Conservation (phyloP, 2,113 vertebrate genomes). For the Mola mola region DNA sequence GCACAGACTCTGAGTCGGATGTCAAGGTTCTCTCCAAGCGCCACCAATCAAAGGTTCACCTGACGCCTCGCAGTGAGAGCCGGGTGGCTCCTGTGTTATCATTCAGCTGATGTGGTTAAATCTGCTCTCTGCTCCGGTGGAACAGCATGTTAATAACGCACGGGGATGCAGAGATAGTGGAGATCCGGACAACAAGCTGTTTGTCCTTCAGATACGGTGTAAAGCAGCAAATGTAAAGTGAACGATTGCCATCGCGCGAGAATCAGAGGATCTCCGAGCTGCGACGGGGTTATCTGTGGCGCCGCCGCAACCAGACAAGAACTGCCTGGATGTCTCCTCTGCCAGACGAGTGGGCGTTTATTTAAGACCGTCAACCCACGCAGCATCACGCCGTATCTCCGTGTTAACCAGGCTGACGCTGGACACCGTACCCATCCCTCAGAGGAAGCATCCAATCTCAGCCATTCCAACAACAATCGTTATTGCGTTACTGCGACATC, state of each 20-base stretch:
- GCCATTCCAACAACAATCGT: slow-evolving; percentile 65
- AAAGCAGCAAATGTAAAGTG: too few relatives aligned
- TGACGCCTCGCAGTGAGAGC: slow-evolving; percentile 12
- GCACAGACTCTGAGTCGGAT: slow-evolving; percentile 37
- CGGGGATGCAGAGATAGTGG: slow-evolving; percentile 19
- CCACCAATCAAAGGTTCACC: slow-evolving; percentile 55
- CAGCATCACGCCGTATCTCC: slow-evolving; percentile 26
- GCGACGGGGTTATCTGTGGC: slow-evolving; percentile 40
- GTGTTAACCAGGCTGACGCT: slow-evolving; percentile 27
- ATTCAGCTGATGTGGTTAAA: slow-evolving; percentile 51
- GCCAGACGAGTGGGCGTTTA: slow-evolving; percentile 5
- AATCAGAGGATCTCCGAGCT: not conserved
- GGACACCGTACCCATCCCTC: too few relatives aligned
- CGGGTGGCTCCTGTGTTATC: slow-evolving; percentile 15
- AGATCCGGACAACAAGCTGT: slow-evolving; percentile 16
- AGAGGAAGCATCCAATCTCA: too few relatives aligned
- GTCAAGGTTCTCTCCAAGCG: slow-evolving; percentile 32
- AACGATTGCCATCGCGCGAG: too few relatives aligned
- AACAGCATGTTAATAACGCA: slow-evolving; percentile 39
- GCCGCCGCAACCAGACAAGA: too few relatives aligned
- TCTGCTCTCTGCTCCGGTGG: slow-evolving; percentile 39
- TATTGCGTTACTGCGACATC: slow-evolving; percentile 28
- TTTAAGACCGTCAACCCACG: slow-evolving; percentile 20
- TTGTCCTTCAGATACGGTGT: slow-evolving; percentile 12
- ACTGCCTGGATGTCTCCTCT: too few relatives aligned